phyloP scores from a whole-genome alignment of 2,888 invertebrate species.

The Lypha dubia region DNA sequence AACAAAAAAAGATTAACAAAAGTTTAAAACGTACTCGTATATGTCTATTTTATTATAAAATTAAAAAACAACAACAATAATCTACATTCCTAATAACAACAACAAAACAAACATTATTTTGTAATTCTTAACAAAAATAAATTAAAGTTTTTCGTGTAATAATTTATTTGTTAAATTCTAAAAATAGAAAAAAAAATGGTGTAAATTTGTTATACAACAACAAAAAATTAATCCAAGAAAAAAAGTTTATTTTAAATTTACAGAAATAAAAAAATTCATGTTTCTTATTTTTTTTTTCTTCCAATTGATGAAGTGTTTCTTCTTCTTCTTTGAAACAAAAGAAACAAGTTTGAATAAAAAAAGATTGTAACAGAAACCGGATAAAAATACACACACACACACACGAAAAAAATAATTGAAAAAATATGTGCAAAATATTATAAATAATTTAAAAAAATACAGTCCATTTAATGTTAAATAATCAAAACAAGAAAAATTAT shows the following conservation, averaged over 20 bases:
- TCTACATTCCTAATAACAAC: slow-evolving; percentile 63
- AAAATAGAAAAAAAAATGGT: slow-evolving; percentile 13
- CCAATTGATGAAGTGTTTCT: slow-evolving; percentile 22
- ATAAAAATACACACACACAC: not conserved
- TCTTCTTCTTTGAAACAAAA: slow-evolving; percentile 1
- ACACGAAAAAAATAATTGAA: not conserved
- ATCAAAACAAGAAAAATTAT: not conserved
- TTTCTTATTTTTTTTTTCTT: slow-evolving; percentile 21
- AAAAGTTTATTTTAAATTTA: slow-evolving; percentile 6
- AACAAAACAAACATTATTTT: slow-evolving; percentile 36
- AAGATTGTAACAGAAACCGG: not conserved
- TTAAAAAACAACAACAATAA: slow-evolving; percentile 5
- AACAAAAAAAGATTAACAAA: not conserved
- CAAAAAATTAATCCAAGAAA: slow-evolving; percentile 17
- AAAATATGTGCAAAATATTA: not conserved
- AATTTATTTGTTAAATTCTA: not conserved
- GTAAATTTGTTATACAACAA: slow-evolving; percentile 7
- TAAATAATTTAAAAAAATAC: not conserved
- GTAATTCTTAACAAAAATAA: slow-evolving; percentile 20
- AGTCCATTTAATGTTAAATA: slow-evolving; percentile 41
- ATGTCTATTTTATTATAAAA: slow-evolving; percentile 13
- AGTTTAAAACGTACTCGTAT: slow-evolving; percentile 50
- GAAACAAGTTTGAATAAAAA: slow-evolving; percentile 35
- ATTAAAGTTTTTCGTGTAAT: slow-evolving; percentile 30
- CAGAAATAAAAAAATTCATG: not conserved